These are phyloP conservation scores for Plagodis dolabraria DNA, from an alignment of 2,888 invertebrate species.

Conservation along the genomic window DNA sequence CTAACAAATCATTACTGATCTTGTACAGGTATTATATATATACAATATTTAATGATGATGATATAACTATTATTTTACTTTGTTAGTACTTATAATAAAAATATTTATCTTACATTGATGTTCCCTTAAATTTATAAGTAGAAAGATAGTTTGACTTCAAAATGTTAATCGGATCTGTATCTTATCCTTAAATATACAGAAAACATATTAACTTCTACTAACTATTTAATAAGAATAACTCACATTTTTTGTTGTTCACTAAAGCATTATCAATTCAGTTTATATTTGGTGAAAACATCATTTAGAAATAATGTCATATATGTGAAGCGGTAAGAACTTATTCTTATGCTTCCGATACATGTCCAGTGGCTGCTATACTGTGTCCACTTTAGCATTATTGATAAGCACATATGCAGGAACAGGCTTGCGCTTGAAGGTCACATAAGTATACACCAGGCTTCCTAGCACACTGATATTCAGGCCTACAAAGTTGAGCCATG, in stretches of 20 bases:
- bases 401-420: constrained; percentile 57
- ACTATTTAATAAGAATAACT: too few relatives aligned
- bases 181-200: too few relatives aligned
- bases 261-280: constrained; percentile 17
- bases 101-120: too few relatives aligned
- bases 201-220: too few relatives aligned
- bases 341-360: constrained; percentile 40
- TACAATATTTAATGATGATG: too few relatives aligned
- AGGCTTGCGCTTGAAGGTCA: constrained; percentile 90
- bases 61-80: too few relatives aligned
- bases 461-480: constrained; percentile 97
- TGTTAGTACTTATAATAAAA: too few relatives aligned
- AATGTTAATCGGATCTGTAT: too few relatives aligned
- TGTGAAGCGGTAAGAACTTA: constrained; percentile 40
- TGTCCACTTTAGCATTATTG: constrained; percentile 67
- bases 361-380: constrained; percentile 59
- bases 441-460: constrained; percentile 94
- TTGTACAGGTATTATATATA: too few relatives aligned
- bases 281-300: constrained; percentile 68
- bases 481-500: constrained; percentile 97
- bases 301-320: constrained; percentile 49
- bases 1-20: too few relatives aligned
- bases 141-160: too few relatives aligned
- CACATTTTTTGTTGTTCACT: neutral
- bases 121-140: too few relatives aligned